Evolutionary conservation across 2,113 vertebrate species (phyloP).

Genomic region (Diphyllodes magnificus): DNA sequence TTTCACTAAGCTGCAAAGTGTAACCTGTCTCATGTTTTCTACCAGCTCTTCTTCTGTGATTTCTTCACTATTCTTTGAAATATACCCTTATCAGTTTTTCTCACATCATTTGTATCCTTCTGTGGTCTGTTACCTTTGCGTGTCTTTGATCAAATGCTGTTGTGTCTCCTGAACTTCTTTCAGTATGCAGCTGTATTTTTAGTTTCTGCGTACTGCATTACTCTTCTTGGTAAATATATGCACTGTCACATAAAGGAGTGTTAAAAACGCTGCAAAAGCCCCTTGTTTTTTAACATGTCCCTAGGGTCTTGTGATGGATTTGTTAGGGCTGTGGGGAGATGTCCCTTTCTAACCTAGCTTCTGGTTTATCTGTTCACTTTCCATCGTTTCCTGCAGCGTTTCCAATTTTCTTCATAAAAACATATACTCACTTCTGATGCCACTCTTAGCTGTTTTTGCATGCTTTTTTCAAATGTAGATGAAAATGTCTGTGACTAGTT

Average conservation of each 20-base stretch:
- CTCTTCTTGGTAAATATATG: background rate
- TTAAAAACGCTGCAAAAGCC: background rate
- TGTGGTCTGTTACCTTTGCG: background rate
- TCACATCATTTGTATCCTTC: background rate
- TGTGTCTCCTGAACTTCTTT: background rate
- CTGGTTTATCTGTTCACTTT: background rate
- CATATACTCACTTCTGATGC: background rate
- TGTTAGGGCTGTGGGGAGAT: background rate
- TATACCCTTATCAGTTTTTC: background rate
- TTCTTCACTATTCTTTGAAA: background rate
- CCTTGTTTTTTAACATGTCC: background rate
- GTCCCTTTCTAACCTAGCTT: slow-evolving; percentile 5
- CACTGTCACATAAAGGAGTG: background rate
- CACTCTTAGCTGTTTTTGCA: background rate
- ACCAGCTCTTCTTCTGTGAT: background rate
- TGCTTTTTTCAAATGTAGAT: background rate
- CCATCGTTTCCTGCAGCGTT: background rate
- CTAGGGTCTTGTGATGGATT: background rate
- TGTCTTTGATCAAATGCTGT: background rate
- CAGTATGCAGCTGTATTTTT: background rate
- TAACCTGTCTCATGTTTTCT: background rate
- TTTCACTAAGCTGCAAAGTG: background rate
- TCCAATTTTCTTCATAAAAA: background rate
- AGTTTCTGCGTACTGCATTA: background rate
- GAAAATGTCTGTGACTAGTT: background rate